phyloP scores from a whole-genome alignment of 2,797 vertebrate genomes.

The Triplophysa yarkandensis region DNA sequence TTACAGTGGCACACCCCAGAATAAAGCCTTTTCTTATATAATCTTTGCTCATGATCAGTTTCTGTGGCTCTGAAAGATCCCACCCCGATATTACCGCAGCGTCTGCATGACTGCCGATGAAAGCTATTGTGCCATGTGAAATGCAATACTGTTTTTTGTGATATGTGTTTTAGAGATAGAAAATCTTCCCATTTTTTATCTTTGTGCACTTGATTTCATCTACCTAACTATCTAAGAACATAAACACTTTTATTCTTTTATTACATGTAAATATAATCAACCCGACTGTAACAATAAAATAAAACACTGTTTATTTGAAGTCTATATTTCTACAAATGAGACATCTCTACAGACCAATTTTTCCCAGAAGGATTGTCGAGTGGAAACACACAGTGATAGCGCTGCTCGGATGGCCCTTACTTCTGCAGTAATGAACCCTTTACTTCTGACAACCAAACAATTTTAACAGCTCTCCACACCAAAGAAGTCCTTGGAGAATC shows the following conservation, averaged over 20 bases:
- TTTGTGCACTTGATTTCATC: not conserved
- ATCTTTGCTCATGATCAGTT: conserved; percentile 20
- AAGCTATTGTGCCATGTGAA: not conserved
- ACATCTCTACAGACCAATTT: not conserved
- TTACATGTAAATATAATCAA: too few species aligned
- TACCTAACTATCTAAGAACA: not conserved
- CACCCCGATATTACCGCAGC: not conserved
- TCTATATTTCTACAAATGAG: too few species aligned
- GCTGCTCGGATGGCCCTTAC: not conserved
- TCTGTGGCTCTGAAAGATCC: conserved; percentile 1
- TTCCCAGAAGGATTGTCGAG: not conserved
- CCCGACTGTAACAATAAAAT: not conserved
- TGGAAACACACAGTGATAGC: not conserved
- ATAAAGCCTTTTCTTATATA: not conserved
- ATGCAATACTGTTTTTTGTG: not conserved
- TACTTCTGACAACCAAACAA: not conserved
- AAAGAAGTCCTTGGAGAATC: not conserved
- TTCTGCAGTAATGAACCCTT: conserved; percentile 5
- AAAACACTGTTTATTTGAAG: too few species aligned
- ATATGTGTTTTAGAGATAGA: not conserved
- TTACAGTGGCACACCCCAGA: conserved; percentile 15
- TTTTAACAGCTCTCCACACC: not conserved
- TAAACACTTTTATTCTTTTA: not conserved
- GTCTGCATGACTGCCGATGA: not conserved
- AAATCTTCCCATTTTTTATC: not conserved